Base-by-base conservation (phyloP, 2,797 vertebrate species). In the Pseudomugil gertrudae region DNA sequence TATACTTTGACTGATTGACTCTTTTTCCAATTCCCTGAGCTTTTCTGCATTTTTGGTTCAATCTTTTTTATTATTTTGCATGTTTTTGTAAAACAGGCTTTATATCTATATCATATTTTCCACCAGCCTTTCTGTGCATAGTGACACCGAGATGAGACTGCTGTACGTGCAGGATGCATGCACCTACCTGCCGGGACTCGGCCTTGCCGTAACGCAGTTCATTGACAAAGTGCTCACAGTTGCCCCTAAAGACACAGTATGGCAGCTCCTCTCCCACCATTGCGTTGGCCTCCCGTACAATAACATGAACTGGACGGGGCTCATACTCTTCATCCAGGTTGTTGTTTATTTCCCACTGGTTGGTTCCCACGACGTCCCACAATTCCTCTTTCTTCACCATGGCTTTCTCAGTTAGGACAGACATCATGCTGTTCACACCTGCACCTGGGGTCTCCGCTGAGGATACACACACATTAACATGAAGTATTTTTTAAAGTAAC, bases 151-250 rank as follows among this genome's bases (percentile, higher is more conserved):
- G 13, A 23, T n/a, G 11, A n/a, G 9, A 9, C 38, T 6, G 15
- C 19, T 47, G 7, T 2, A 10, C 11, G 2, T 7, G 21, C 8
- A 38, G 33, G 5, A 40, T 8, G 9, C 6, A 13, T 6, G 14
- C 21, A 79, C 82, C 2, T 32, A 93, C 92, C 95, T 97, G 96
- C 8, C 93, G 93, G 5, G 95, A 96, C 65, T 93, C 90, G 0
- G 93, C 5, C 17, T 94, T 89, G 2, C 95, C 95, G 0, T 96
- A 97, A 65, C 96, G 93, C 69, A 97, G 80, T 24, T 94, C 91
- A 0, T 90, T 98, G 55, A 76, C 96, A 24, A 97, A 97, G 86
- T 98, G 96, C 79, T 97, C 96, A 3, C 96, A 98, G 92, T 97
- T 98, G 0, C 83, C 50, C 0, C 85, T 90, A 58, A 94, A 63